Percentiles rank a stretch among this genome's conserved stretches.
phyloP scores from a whole-genome alignment of 1,140 invertebrate genomes.

The Cherax quadricarinatus region DNA sequence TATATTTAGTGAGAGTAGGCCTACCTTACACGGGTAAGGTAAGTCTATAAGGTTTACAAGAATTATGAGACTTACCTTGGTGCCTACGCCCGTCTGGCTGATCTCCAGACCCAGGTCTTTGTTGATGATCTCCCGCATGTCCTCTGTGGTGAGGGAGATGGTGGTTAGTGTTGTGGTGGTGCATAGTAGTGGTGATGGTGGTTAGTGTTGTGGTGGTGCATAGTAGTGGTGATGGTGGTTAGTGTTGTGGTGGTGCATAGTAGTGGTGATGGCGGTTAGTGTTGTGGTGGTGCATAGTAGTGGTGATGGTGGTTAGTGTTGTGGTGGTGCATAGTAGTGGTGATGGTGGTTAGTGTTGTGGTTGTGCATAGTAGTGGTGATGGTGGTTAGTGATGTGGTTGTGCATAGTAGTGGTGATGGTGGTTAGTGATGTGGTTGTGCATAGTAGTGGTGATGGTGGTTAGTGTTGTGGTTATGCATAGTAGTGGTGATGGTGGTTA shows the following conservation, averaged over 20 bases:
- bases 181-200: background rate
- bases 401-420: background rate
- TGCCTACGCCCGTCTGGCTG: constrained; percentile 7
- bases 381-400: background rate
- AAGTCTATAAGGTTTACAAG: too few species aligned
- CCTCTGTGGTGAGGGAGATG: constrained; percentile 2
- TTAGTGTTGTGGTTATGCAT: background rate
- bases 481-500: background rate
- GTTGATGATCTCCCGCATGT: constrained; percentile 6
- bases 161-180: too few species aligned
- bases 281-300: background rate
- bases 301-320: too few species aligned
- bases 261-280: too few species aligned
- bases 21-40: too few species aligned
- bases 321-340: background rate
- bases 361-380: background rate
- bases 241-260: background rate
- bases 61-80: background rate
- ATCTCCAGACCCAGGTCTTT: background rate
- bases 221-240: background rate
- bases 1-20: too few species aligned
- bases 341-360: background rate
- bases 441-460: background rate
- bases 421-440: background rate
- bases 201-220: too few species aligned